A percentile compares a stretch with the other conserved stretches of the same genome.
These are phyloP conservation scores for Siphamia tubifer DNA, from an alignment of 2,113 vertebrate genomes.

Conservation along the genomic window DNA sequence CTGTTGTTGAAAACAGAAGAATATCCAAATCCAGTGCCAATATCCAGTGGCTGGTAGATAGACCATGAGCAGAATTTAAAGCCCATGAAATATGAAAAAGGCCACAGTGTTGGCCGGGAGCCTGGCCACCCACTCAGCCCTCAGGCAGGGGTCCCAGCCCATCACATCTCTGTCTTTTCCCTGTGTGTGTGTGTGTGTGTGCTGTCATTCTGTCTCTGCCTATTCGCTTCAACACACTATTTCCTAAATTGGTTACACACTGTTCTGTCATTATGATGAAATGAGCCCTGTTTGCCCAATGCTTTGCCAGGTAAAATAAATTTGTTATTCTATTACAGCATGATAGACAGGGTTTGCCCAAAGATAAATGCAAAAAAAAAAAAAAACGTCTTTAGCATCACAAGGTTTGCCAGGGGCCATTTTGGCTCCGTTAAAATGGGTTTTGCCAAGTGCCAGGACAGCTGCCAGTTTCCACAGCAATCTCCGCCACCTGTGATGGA, in stretches of 20 bases:
- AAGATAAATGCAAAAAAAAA: slow-evolving; percentile 61
- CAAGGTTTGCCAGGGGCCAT: slow-evolving; percentile 73
- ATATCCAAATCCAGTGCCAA: slow-evolving; percentile 5
- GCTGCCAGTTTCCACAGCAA: slow-evolving; percentile 79
- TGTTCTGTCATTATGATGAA: slow-evolving; percentile 58
- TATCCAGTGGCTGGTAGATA: slow-evolving; percentile 23
- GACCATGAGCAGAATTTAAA: slow-evolving; percentile 51
- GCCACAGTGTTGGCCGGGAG: slow-evolving; percentile 54
- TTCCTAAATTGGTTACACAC: slow-evolving; percentile 58
- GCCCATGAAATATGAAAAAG: slow-evolving; percentile 64
- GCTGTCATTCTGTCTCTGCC: background rate
- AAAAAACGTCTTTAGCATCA: slow-evolving; percentile 66
- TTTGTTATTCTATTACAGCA: slow-evolving; percentile 63
- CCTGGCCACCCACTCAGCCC: slow-evolving; percentile 56
- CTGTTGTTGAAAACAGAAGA: slow-evolving; percentile 21
- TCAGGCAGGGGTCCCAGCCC: slow-evolving; percentile 38
- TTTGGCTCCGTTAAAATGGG: slow-evolving; percentile 64
- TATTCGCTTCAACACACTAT: slow-evolving; percentile 29
- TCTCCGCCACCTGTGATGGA: slow-evolving; percentile 80
- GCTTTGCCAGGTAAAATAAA: slow-evolving; percentile 73
- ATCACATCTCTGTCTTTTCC: slow-evolving; percentile 21
- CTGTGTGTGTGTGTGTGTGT: background rate
- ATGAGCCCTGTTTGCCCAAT: slow-evolving; percentile 54
- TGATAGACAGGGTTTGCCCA: slow-evolving; percentile 55
- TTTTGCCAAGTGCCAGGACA: slow-evolving; percentile 71